These are phyloP conservation scores for Allacma fusca DNA, from an alignment of 2,888 invertebrate genomes.

Conservation along the genomic window DNA sequence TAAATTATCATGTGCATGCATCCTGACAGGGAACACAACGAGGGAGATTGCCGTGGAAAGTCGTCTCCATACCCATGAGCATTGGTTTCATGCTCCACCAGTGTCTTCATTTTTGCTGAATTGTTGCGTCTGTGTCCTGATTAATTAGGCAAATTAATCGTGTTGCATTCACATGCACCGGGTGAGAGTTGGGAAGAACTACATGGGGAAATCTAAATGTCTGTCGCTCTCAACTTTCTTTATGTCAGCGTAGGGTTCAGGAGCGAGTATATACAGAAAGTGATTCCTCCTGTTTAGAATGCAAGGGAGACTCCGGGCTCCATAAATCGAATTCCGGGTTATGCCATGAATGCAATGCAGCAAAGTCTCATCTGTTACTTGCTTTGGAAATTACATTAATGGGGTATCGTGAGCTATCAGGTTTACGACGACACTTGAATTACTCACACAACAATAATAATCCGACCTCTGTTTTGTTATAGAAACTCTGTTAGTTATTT, in stretches of 20 bases:
- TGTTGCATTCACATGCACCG: constrained; percentile 13
- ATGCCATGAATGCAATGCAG: constrained; percentile 2
- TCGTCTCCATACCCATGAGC: background rate
- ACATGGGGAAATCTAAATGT: constrained; percentile 12
- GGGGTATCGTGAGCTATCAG: background rate
- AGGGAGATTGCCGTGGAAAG: constrained; percentile 3
- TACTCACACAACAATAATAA: no score
- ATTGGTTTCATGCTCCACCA: constrained; percentile 11
- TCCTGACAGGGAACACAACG: constrained; percentile 7
- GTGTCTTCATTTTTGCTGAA: background rate
- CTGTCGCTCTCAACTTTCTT: background rate
- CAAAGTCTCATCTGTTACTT: background rate
- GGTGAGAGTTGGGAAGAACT: background rate
- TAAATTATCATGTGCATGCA: constrained; percentile 5
- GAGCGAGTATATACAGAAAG: background rate
- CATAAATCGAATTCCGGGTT: constrained; percentile 3
- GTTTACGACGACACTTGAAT: no score
- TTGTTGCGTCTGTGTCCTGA: constrained; percentile 5
- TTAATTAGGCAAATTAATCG: constrained; percentile 11
- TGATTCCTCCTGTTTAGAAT: background rate
- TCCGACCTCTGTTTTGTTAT: no score
- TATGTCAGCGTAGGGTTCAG: background rate
- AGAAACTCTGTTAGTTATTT: no score
- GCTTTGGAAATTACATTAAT: background rate
- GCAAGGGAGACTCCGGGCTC: background rate